Percentiles rank a stretch among this genome's conserved stretches.
These are phyloP conservation scores for Platichthys flesus DNA, from an alignment of 2,113 vertebrate species.

Conservation along the genomic window DNA sequence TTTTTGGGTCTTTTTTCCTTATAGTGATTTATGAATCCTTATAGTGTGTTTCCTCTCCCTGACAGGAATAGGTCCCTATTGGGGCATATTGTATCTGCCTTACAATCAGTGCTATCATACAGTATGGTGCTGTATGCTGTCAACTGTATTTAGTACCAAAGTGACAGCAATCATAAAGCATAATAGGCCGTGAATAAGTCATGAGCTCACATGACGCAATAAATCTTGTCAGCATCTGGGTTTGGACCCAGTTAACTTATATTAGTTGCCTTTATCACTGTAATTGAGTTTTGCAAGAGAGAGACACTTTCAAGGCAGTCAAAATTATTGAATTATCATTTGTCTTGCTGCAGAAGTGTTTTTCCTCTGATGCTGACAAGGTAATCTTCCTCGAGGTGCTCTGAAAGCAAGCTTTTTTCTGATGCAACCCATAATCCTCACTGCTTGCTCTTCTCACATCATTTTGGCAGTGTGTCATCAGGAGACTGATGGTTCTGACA, in stretches of 20 bases:
- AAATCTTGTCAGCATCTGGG: conserved; percentile 59
- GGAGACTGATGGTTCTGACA: conserved; percentile 75
- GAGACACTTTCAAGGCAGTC: conserved; percentile 58
- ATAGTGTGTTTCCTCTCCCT: neutral
- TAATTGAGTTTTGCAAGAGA: conserved; percentile 69
- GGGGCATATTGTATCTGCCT: conserved; percentile 5
- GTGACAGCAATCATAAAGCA: conserved; percentile 65
- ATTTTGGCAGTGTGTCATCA: conserved; percentile 65
- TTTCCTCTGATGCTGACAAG: conserved; percentile 62
- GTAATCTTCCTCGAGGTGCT: conserved; percentile 59
- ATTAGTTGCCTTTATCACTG: conserved; percentile 64
- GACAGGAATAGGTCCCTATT: conserved; percentile 17
- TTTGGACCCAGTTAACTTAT: conserved; percentile 55
- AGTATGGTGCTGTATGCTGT: conserved; percentile 29
- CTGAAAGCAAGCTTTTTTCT: conserved; percentile 3
- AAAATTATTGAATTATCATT: conserved; percentile 68
- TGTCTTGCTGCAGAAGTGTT: conserved; percentile 60
- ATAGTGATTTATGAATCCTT: conserved; percentile 14
- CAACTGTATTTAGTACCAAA: conserved; percentile 63
- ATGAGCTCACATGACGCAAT: conserved; percentile 57
- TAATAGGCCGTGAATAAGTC: conserved; percentile 72
- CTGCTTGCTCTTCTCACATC: conserved; percentile 56
- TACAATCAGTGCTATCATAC: conserved; percentile 37
- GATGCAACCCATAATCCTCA: conserved; percentile 55
- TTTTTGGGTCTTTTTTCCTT: neutral